Evolutionary conservation across 1,140 invertebrate species (phyloP), one percentile per base, ranked within the genome.

Genomic region (Lethrus apterus): DNA sequence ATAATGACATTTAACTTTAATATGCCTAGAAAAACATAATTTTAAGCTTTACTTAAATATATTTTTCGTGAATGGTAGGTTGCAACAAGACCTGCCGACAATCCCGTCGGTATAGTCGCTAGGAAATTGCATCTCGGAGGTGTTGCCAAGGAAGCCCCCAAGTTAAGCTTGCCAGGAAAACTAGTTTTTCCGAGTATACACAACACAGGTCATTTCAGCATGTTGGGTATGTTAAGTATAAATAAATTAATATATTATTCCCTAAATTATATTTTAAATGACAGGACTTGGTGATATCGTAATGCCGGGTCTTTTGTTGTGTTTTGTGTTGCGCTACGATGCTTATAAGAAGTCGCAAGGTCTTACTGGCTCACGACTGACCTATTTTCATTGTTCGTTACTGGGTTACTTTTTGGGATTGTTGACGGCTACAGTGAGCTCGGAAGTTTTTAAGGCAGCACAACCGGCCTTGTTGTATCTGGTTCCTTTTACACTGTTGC

Each of bases 381-480:
- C 79, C 38, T 96, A 97, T 76, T 98, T 98, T 79, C 94, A 97
- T 75, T 98, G 94, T 77, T 97, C 93, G 56, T 79, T 98, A 59
- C 84, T 98, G 64, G 94, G 94, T 53, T 98, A 98, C 73, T 97
- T 98, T 73, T 76, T 97, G 71, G 93, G 94, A 53, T 74, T 97
- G 62, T 75, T 97, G 63, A 97, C 93, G 60, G 94, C 94, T 40
- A 97, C 93, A 18, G 89, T 97, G 46, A 95, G 91, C 55, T 93
- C 91, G 10, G 93, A 98, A 74, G 84, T 97, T 58, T 97, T 97
- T 73, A 94, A 94, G 77, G 93, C 93, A 51, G 93, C 94, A 34
- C 94, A 98, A 71, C 94, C 94, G 46, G 94, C 94, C 42, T 78
- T 98, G 55, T 77, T 98, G 18, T 98, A 97, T 74, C 80, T 98